phyloP scores from a whole-genome alignment of 2,797 vertebrate genomes.

The Gymnocypris eckloni region DNA sequence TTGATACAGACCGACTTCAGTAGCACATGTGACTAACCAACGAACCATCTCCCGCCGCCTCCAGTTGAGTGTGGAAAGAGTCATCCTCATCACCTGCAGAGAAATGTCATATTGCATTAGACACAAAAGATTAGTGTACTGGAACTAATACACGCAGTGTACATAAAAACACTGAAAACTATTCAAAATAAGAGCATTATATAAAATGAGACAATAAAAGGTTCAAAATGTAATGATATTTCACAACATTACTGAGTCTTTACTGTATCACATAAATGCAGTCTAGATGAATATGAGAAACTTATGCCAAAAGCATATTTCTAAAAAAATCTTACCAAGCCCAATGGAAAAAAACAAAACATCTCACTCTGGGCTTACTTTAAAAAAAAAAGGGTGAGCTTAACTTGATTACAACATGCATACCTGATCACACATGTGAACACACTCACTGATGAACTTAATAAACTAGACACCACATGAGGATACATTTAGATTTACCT shows the following conservation, averaged over 20 bases:
- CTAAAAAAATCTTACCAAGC: not conserved
- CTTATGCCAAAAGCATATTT: not conserved
- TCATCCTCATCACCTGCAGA: slow-evolving; percentile 98
- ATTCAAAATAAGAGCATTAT: not conserved
- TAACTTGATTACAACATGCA: not conserved
- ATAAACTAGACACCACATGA: not conserved
- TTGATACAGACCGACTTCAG: slow-evolving; percentile 93
- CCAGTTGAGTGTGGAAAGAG: slow-evolving; percentile 97
- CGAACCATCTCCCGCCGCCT: slow-evolving; percentile 97
- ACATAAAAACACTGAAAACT: not conserved
- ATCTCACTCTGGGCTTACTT: not conserved
- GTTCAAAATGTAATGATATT: not conserved
- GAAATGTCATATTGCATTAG: slow-evolving; percentile 32
- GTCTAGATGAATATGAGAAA: not conserved
- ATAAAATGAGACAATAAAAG: not conserved
- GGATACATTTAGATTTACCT: slow-evolving; percentile 70
- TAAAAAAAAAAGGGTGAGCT: no score
- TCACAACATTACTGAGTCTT: not conserved
- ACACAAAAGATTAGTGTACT: slow-evolving; percentile 9
- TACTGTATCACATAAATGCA: not conserved
- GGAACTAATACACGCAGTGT: slow-evolving; percentile 7
- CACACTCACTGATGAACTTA: not conserved
- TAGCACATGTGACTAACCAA: slow-evolving; percentile 97
- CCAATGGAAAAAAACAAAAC: not conserved
- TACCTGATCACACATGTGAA: not conserved